A percentile compares a stretch with the other conserved stretches of the same genome.
Evolutionary conservation across 2,797 vertebrate genomes (phyloP).

Genomic region (Phoxinus dragarum): DNA sequence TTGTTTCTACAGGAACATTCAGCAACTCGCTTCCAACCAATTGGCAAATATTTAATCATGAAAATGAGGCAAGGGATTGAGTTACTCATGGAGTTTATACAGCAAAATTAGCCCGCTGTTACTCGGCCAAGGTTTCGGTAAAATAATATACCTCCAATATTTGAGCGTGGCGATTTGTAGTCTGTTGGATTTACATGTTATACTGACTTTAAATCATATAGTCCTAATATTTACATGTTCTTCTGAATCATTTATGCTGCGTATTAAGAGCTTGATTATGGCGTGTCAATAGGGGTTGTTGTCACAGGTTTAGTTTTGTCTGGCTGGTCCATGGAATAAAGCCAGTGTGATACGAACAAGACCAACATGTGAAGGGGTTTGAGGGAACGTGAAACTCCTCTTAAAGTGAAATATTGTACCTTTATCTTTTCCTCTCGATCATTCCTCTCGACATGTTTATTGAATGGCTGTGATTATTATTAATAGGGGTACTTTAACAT

Average conservation of each 20-base stretch:
- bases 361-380: background rate
- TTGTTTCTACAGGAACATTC: background rate
- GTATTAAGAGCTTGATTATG: background rate
- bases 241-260: background rate
- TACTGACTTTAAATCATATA: constrained; percentile 3
- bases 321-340: background rate
- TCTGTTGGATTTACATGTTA: constrained; percentile 10
- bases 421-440: background rate
- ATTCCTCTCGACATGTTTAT: background rate
- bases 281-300: background rate
- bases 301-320: background rate
- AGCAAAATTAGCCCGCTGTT: background rate
- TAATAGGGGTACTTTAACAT: no score
- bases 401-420: background rate
- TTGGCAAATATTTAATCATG: constrained; percentile 24
- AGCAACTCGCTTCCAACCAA: background rate
- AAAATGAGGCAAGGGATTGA: background rate
- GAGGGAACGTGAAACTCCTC: background rate
- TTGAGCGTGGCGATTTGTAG: constrained; percentile 3
- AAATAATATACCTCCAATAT: constrained; percentile 3
- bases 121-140: background rate
- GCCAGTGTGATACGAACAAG: background rate
- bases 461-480: background rate
- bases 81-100: background rate
- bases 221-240: constrained; percentile 14